Evolutionary conservation across 2,113 vertebrate species (phyloP).

Genomic region (Xenopus tropicalis): DNA sequence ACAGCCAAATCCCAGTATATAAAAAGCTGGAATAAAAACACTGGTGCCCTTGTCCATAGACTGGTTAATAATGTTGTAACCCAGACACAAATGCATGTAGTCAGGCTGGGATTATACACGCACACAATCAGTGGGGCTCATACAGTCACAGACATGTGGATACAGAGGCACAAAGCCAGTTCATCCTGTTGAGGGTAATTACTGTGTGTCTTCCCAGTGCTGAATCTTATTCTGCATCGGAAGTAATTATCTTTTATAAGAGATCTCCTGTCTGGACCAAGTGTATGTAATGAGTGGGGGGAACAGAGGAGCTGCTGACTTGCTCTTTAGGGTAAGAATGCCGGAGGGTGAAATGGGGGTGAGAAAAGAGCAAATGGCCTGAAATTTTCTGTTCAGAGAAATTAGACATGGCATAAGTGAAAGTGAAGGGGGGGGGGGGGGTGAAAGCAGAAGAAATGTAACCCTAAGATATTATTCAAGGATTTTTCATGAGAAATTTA

Average conservation of each 20-base stretch:
- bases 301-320: neutral
- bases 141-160: conserved; percentile 8
- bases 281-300: neutral
- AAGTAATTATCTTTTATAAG: conserved; percentile 23
- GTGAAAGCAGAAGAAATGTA: too few species aligned
- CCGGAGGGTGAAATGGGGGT: neutral
- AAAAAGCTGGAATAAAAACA: too few species aligned
- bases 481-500: too few species aligned
- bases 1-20: too few species aligned
- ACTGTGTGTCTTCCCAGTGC: conserved; percentile 22
- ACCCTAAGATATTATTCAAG: too few species aligned
- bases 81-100: too few species aligned
- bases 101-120: too few species aligned
- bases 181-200: conserved; percentile 33
- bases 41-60: too few species aligned
- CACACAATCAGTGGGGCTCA: too few species aligned
- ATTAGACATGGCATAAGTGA: too few species aligned
- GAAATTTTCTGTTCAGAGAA: neutral
- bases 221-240: conserved; percentile 24
- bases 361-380: neutral
- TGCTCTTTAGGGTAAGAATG: neutral
- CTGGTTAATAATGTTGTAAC: too few species aligned
- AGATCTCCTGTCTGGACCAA: conserved; percentile 32
- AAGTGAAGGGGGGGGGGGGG: too few species aligned
- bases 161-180: conserved; percentile 15